Evolutionary conservation across 1,140 invertebrate species (phyloP).

Genomic region (Oscheius sp.): DNA sequence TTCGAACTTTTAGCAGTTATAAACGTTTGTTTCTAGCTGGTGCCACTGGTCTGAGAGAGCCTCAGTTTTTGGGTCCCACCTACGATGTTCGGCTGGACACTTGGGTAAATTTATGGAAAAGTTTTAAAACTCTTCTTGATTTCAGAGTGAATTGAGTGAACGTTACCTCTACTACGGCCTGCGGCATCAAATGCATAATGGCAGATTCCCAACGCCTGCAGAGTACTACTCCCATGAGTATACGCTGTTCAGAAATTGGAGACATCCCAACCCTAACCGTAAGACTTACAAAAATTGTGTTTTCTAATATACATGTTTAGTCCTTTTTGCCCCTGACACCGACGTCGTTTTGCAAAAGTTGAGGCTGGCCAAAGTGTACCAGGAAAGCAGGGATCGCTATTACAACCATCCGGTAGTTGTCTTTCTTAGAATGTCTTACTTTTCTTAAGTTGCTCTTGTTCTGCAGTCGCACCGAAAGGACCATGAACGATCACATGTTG

Average conservation of each 20-base stretch:
- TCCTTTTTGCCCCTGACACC: not conserved
- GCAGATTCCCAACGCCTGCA: not conserved
- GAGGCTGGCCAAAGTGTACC: not conserved
- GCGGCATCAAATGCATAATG: not conserved
- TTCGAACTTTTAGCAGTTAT: too few species aligned
- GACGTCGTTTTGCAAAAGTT: not conserved
- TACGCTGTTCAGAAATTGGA: not conserved
- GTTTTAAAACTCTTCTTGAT: too few species aligned
- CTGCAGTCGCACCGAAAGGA: too few species aligned
- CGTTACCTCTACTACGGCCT: not conserved
- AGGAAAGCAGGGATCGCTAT: not conserved
- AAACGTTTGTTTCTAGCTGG: too few species aligned
- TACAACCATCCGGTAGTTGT: not conserved
- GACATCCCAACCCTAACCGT: not conserved
- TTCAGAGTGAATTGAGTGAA: too few species aligned
- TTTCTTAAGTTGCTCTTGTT: too few species aligned
- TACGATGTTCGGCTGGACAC: too few species aligned
- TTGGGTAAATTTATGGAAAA: too few species aligned
- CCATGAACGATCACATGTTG: too few species aligned
- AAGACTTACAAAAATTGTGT: not conserved
- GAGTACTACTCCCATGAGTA: not conserved
- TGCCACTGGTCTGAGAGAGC: too few species aligned
- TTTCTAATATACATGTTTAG: not conserved
- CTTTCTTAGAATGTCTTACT: too few species aligned
- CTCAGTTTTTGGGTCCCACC: too few species aligned